phyloP scores from a whole-genome alignment of 2,888 invertebrate genomes.

The Venusia cambrica region DNA sequence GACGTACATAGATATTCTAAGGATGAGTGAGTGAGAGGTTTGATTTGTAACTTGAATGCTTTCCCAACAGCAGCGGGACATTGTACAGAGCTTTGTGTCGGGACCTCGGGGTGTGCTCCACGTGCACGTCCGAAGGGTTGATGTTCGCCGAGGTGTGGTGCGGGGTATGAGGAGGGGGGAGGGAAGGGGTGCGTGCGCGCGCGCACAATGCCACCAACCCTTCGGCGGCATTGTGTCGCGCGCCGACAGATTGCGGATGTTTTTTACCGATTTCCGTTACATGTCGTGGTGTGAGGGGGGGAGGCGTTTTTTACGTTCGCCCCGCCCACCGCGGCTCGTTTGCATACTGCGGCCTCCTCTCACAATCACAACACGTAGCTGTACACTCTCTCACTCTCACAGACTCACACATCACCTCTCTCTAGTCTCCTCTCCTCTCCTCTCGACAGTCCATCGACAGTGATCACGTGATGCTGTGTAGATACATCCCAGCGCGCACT shows the following conservation, averaged over 20 bases:
- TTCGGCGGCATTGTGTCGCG: conserved; percentile 36
- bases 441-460: no score
- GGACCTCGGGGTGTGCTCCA: conserved; percentile 31
- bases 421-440: no score
- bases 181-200: conserved; percentile 38
- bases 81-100: conserved; percentile 30
- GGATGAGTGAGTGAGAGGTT: no score
- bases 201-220: conserved; percentile 50
- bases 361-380: no score
- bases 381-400: no score
- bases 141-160: no score
- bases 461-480: no score
- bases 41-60: conserved; percentile 51
- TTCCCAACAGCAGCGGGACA: conserved; percentile 34
- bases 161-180: conserved; percentile 18
- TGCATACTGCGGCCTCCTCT: conserved; percentile 46
- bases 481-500: no score
- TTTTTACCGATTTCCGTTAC: conserved; percentile 45
- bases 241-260: conserved; percentile 54
- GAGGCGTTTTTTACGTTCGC: conserved; percentile 41
- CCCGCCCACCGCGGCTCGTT: conserved; percentile 49
- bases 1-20: no score
- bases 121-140: conserved; percentile 38
- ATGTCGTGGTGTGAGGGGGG: conserved; percentile 31
- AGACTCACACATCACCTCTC: no score